Evolutionary conservation across 92 coral and sea anemone genomes (phyloP), one percentile per base, ranked within the genome.

Genomic region (Isaurus tuberculatus): DNA sequence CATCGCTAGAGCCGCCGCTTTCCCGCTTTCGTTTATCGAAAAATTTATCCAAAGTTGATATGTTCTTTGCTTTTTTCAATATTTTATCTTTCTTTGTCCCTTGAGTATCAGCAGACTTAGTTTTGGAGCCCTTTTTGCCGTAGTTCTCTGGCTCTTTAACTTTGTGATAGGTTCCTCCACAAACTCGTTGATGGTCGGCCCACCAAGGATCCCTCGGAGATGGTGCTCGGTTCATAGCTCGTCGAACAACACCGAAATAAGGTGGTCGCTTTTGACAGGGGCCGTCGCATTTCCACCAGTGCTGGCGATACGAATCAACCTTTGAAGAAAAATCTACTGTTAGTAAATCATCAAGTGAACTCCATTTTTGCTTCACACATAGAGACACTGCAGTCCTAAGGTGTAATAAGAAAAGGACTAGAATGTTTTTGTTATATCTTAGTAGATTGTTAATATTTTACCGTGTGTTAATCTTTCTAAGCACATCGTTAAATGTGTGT

Each of bases 211-310:
- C 99, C 74, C 97, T 82, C 14, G 96, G 94, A 6, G 99, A 90
- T 0, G 99, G 98, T 22, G 98, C 97, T 74, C 99, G 79, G 88
- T 96, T 96, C 99, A 96, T 96, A 23, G 99, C 90, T 48, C 99
- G 90, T 57, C 89, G 89, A 7, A 96, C 95, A 63, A 96, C 90
- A 25, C 99, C 99, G 85, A 90, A 94, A 58, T 92, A 96, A 40
- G 99, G 99, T 30, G 98, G 93, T 80, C 95, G 90, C 78, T 92
- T 92, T 44, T 91, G 97, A 73, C 99, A 96, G 14, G 98, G 97
- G 0, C 99, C 99, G 79, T 94, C 85, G 31, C 99, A 96, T 51
- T 91, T 87, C 99, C 99, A 96, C 99, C 99, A 96, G 72, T 96
- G 99, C 43, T 94, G 99, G 8, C 99, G 93, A 77, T 96, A 96